Evolutionary conservation across 2,888 invertebrate species (phyloP).

Genomic region (Drosophila prolongata): DNA sequence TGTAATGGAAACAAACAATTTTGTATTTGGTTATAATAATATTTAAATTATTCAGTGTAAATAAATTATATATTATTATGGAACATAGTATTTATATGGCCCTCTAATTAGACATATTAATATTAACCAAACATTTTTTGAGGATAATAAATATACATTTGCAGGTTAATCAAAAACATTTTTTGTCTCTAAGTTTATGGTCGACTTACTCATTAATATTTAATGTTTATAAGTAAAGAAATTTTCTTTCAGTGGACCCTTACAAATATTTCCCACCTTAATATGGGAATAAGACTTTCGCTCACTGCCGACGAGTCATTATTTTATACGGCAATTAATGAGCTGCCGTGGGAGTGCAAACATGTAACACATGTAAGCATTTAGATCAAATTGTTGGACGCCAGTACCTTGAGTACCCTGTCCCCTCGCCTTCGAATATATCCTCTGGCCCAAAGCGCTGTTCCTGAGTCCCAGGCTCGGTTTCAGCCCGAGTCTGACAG

Average conservation of each 20-base stretch:
- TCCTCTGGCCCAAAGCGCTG: background rate
- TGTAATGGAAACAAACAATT: too few relatives aligned
- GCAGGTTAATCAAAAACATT: too few relatives aligned
- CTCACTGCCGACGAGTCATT: slow-evolving; percentile 49
- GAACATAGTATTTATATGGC: too few relatives aligned
- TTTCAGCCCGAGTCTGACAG: slow-evolving; percentile 54
- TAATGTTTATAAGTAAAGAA: too few relatives aligned
- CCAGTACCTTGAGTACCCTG: background rate
- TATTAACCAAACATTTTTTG: too few relatives aligned
- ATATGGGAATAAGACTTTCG: slow-evolving; percentile 4
- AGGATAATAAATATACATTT: too few relatives aligned
- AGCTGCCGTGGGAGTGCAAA: slow-evolving; percentile 78
- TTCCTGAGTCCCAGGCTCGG: slow-evolving; percentile 3
- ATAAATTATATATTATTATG: too few relatives aligned
- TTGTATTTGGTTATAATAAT: too few relatives aligned
- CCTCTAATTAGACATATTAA: too few relatives aligned
- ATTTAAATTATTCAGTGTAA: too few relatives aligned
- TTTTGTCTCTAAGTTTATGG: too few relatives aligned
- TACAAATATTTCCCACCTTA: background rate
- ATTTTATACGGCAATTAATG: slow-evolving; percentile 75
- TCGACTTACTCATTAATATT: too few relatives aligned
- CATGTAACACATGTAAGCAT: slow-evolving; percentile 50
- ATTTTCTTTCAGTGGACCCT: slow-evolving; percentile 1
- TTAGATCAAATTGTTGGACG: slow-evolving; percentile 28
- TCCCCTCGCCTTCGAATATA: background rate